Conservation (phyloP, 2,888 invertebrate genomes). For the Busseola fusca region DNA sequence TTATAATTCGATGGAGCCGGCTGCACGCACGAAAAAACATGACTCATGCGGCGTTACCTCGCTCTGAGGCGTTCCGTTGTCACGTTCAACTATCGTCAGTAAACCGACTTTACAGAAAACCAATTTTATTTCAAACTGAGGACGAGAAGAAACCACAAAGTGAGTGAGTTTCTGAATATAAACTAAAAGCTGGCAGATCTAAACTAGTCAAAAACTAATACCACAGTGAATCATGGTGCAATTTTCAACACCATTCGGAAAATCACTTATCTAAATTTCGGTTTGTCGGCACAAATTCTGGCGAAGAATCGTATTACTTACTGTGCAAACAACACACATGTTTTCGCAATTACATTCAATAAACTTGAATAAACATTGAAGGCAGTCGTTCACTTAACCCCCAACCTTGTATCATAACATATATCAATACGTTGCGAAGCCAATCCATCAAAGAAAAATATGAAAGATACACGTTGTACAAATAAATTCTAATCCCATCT, state of each 20-base stretch:
- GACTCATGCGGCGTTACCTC: too few species aligned
- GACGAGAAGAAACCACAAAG: conserved; percentile 1
- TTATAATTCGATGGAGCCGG: too few species aligned
- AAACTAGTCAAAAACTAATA: conserved; percentile 3
- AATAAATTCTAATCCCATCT: conserved; percentile 50
- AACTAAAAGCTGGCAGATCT: neutral
- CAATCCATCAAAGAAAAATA: conserved; percentile 40
- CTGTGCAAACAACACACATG: neutral
- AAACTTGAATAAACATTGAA: conserved; percentile 3
- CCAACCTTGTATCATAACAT: neutral
- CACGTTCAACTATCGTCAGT: too few species aligned
- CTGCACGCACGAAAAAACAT: too few species aligned
- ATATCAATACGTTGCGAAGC: conserved; percentile 11
- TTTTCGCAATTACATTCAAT: conserved; percentile 14
- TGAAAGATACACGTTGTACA: conserved; percentile 28
- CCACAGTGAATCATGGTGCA: neutral
- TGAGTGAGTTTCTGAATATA: conserved; percentile 11
- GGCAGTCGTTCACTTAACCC: neutral
- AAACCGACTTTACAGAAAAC: too few species aligned
- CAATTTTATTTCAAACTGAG: conserved; percentile 15
- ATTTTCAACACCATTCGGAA: neutral
- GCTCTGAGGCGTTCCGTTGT: too few species aligned
- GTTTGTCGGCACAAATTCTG: neutral
- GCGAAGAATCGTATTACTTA: neutral
- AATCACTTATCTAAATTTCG: neutral